phyloP scores from a whole-genome alignment of 2,113 vertebrate species.

The Malurus melanocephalus region DNA sequence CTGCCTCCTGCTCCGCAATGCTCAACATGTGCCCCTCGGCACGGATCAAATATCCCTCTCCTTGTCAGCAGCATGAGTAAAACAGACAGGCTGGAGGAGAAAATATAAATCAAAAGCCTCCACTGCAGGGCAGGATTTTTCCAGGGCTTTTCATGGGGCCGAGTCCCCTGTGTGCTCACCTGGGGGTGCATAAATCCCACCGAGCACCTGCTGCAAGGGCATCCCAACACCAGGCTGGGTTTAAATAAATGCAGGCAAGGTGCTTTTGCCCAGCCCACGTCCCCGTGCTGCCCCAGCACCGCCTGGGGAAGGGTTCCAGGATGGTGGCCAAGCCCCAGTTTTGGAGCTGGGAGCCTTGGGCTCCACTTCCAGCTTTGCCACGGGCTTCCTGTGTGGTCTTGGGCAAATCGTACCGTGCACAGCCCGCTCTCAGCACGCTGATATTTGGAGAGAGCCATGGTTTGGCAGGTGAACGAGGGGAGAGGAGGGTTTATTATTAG shows the following conservation, averaged over 20 bases:
- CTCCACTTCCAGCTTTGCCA: slow-evolving; percentile 24
- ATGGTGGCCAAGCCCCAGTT: not conserved
- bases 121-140: slow-evolving; percentile 25
- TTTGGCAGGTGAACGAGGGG: slow-evolving; percentile 53
- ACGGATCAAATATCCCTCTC: slow-evolving; percentile 58
- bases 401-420: slow-evolving; percentile 41
- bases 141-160: not conserved
- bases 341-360: not conserved
- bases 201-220: slow-evolving; percentile 12
- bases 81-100: slow-evolving; percentile 56
- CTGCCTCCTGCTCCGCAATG: not conserved
- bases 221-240: not conserved
- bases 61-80: slow-evolving; percentile 64
- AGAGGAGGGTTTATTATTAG: slow-evolving; percentile 58
- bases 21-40: slow-evolving; percentile 66
- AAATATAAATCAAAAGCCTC: slow-evolving; percentile 62
- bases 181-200: not conserved
- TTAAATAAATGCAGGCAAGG: not conserved
- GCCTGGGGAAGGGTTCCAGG: not conserved
- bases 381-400: slow-evolving; percentile 63
- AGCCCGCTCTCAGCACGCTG: not conserved
- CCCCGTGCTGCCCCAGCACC: rapidly evolving
- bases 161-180: rapidly evolving
- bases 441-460: slow-evolving; percentile 57
- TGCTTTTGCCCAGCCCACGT: not conserved